Base-by-base conservation (phyloP, 1,140 invertebrate species). In the Maconellicoccus hirsutus region DNA sequence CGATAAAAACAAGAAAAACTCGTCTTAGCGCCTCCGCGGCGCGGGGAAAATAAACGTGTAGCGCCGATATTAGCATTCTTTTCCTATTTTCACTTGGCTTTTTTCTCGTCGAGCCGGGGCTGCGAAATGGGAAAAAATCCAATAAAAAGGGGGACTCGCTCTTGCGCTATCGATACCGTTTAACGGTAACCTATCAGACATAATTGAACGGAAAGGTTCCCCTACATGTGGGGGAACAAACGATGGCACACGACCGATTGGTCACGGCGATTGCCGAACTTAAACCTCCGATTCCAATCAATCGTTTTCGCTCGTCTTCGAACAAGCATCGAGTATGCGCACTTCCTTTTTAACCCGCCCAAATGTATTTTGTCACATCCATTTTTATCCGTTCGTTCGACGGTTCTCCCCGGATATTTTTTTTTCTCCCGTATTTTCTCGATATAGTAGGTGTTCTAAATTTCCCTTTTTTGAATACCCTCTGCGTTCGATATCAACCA, bases 151-250 rank as follows among this genome's bases (percentile, higher is more conserved):
- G 42, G 42, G 42, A 52, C 42, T 52, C 16, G 42, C 42, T 52
- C 42, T 52, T 52, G 42, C 42, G 42, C 42, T 52, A 52, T 52
- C 16, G 42, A 52, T 52, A 52, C 42, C 42, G 42, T 52, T 52
- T 52, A 52, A 52, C 42, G 42, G 42, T 52, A 52, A 52, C 42
- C 42, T 52, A 52, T 52, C 42, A 52, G 42, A 52, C 42, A 52
- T 52, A 52, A 52, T 52, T 16, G 42, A 52, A 52, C 42, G 3
- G 42, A 52, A 52, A 19, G 42, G 10, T 52, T 52, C 42, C 42
- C 42, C 42, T 52, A 52, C 42, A 19, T 52, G 42, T 52, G 42
- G 42, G 42, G 42, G 42, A 52, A 52, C n/a, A 14, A 52, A 52
- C 42, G 42, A 52, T 52, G 42, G 42, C 42, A 52, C 42, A 52